Evolutionary conservation across 2,113 vertebrate species (phyloP), one percentile per base, ranked within the genome.

Genomic region (Podilymbus podiceps): DNA sequence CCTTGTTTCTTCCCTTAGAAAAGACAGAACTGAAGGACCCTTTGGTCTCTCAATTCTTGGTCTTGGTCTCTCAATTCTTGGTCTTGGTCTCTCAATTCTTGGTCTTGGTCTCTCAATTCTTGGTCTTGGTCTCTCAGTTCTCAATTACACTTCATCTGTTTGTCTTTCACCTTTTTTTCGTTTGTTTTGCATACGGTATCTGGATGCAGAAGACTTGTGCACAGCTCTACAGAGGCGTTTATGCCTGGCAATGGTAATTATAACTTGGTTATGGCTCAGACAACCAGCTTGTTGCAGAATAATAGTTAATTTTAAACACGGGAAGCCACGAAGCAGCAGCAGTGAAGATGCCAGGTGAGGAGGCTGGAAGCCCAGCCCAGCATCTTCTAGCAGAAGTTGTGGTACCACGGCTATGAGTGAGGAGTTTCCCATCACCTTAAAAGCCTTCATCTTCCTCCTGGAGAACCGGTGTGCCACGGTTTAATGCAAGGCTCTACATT

Each of bases 361-460:
- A n/a, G 15, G 47, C 20, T 5, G 19, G 38, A 8, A 18, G 53
- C 12, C 62, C 78, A 68, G 71, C 40, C 16, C n/a, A 9, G 53
- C 20, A 21, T 5, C n/a, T 52, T 42, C 40, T 2, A 8, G 28
- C 24, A 52, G 35, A 20, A 16, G 67, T 4, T 25, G 44, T 38
- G 1, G 10, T 1, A 3, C 19, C 20, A 2, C 1, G 2, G 44
- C 17, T 18, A 8, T 1, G 28, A 21, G 24, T 1, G 30, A 35
- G n/a, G 28, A 7, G 40, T 1, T 30, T 49, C 72, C 40, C 66
- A 21, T 13, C n/a, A 6, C 5, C 69, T 22, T 52, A 6, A 67
- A 15, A 38, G 30, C 68, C 35, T 75, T 46, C 28, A 2, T 8
- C 12, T 27, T 22, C 9, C 62, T 58, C 13, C 55, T 14, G 55